Evolutionary conservation across 1,140 invertebrate genomes (phyloP), one percentile per base, ranked within the genome.

Genomic region (Gonatopus flavifemur): DNA sequence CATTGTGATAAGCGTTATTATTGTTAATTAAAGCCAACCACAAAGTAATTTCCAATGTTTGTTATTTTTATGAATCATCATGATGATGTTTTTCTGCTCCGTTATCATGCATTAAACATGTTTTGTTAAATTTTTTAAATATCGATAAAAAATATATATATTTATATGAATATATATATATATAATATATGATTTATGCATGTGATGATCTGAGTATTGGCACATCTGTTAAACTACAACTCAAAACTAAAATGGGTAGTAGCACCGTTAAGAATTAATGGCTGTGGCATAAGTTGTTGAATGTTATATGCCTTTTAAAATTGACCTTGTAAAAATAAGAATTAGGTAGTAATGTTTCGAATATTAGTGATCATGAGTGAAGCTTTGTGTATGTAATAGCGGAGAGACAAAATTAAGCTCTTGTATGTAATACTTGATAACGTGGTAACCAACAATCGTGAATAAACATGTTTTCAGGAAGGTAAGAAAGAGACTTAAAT

Each of bases 181-280:
- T 33, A 42, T 19, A 45, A 28, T 32, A 13, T 33, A 42, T 19
- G 44, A 40, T 28, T 44, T 15, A 30, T 31, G 21, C 19, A 47
- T 42, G 16, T 40, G 54, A 39, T 41, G n/a, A n/a, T n/a, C n/a
- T n/a, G n/a, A 31, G 35, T 48, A 51, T 59, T 61, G 52, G 56
- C 52, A 59, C 54, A 43, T 47, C 46, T 35, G 15, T 37, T 60
- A 37, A 45, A 47, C 7, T 31, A 36, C 9, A 45, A 57, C 33
- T 52, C 46, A 45, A 13, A 13, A 20, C n/a, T 31, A 42, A 31
- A 18, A 12, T 58, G 31, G 41, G 36, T 13, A 22, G 52, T 61
- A 61, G 57, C 53, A 61, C 57, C 53, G 32, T 10, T 6, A 41
- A 24, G n/a, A n/a, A n/a, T n/a, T n/a, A 15, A 55, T 61, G 48